Conservation (phyloP, 30 jellyfish, hydroid and myxozoan species). For the Hydractinia symbiolongicarpus region DNA sequence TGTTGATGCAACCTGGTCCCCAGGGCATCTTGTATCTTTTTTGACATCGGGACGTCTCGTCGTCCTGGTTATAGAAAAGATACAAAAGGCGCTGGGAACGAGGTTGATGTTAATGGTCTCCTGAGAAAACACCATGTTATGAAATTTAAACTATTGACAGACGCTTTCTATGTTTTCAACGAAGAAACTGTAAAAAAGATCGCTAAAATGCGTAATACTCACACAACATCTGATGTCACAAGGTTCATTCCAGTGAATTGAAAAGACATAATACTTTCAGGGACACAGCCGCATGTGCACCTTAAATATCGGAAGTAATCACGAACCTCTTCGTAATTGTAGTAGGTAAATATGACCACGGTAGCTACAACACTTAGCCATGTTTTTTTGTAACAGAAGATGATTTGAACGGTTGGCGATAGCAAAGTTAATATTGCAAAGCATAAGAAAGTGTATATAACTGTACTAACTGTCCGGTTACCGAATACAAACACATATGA, state of each 20-base stretch:
- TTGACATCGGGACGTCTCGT: no score
- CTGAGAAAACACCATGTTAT: no score
- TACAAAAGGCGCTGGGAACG: no score
- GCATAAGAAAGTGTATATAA: neutral
- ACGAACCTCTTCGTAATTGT: neutral
- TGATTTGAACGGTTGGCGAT: neutral
- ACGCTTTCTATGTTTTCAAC: neutral
- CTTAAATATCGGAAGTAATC: neutral
- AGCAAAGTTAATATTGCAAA: neutral
- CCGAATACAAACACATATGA: neutral
- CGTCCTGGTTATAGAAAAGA: no score
- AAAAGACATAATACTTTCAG: conserved; percentile 1
- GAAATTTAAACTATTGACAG: neutral
- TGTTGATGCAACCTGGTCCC: no score
- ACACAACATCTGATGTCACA: conserved; percentile 5
- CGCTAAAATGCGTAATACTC: neutral
- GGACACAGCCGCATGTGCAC: conserved; percentile 7
- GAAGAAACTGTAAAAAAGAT: neutral
- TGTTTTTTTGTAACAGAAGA: neutral
- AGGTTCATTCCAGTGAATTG: conserved; percentile 11
- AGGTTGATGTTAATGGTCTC: no score
- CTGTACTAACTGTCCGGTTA: neutral
- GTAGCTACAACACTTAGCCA: no score
- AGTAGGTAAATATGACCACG: neutral
- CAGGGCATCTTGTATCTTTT: no score